Base-by-base conservation (phyloP, 2,113 vertebrate genomes). In the Larimichthys polyactis region DNA sequence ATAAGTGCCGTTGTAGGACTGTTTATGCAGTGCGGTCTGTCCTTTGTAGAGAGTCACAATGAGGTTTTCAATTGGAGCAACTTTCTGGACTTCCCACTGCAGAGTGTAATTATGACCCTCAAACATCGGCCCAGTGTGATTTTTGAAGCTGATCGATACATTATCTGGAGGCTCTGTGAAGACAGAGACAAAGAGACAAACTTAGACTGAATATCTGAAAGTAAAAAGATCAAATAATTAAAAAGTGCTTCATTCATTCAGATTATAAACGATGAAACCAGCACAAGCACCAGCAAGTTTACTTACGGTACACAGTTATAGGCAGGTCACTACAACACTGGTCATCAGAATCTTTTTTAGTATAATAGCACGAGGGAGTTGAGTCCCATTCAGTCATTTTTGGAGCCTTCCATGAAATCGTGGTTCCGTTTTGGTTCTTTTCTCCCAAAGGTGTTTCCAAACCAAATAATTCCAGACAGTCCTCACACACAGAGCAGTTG, bases 101-200 rank as follows among this genome's bases (percentile, higher is more conserved):
- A 96, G 69, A 12, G 66, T 67, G 77, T 93, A 81, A 43, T 20
- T 63, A 1, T 46, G 0, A 0, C 81, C 89, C 74, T 91, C 93
- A 0, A 79, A 11, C 74, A 90, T 36, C 11, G 91, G 68, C 20
- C 82, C 93, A 0, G 68, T 57, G 65, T 87, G 90, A 36, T 82
- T 75, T 0, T 29, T 22, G 4, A 86, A 63, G 62, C 24, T 84
- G 69, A 94, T 60, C 55, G 87, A 89, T 7, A 95, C 93, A 7
- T 5, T 73, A 0, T 88, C 81, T 67, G 94, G 94, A 88, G 79
- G 86, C 36, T 93, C 94, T 95, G 85, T 78, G 69, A 49, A 82
- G 65, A 62, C 0, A 49, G 11, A 66, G 11, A 66, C 6, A 60
- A 1, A 71, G 29, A 10, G 3, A 68, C 32, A 15, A 60, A 46